Conservation (phyloP, 1,140 invertebrate genomes). For the Drosophila teissieri region DNA sequence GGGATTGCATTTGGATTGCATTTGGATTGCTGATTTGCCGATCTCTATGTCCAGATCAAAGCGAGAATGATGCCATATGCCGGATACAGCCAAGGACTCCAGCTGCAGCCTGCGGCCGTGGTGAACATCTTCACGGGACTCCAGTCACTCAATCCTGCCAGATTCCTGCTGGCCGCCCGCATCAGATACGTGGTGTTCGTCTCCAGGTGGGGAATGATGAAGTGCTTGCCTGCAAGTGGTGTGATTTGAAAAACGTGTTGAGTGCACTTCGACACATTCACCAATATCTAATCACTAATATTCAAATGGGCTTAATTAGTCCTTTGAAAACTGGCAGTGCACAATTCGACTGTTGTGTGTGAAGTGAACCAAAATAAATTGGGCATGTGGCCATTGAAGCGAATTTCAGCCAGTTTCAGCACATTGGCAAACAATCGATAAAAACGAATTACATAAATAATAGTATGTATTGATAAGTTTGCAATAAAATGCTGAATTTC, state of each 20-base stretch:
- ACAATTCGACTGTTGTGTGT: not conserved
- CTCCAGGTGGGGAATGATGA: constrained; percentile 70
- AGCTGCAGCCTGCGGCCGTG: constrained; percentile 54
- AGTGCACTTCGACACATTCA: not conserved
- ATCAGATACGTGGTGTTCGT: constrained; percentile 84
- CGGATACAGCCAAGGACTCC: constrained; percentile 25
- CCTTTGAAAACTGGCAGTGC: too few relatives aligned
- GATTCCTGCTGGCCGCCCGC: constrained; percentile 83
- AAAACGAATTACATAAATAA: too few relatives aligned
- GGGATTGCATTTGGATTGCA: constrained; percentile 8
- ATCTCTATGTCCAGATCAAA: constrained; percentile 52
- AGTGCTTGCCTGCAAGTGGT: constrained; percentile 71
- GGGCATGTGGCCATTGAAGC: not conserved
- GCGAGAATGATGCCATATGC: constrained; percentile 29
- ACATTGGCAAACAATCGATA: not conserved
- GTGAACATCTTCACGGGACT: constrained; percentile 67
- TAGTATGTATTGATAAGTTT: too few relatives aligned
- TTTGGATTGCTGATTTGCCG: not conserved
- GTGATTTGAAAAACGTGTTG: not conserved
- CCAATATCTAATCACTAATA: not conserved
- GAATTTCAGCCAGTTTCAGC: not conserved
- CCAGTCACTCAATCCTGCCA: constrained; percentile 84
- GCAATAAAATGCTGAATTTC: too few relatives aligned
- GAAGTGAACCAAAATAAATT: not conserved
- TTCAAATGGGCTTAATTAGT: not conserved